Conservation (phyloP, 2,888 invertebrate genomes). For the Sycophila texana region DNA sequence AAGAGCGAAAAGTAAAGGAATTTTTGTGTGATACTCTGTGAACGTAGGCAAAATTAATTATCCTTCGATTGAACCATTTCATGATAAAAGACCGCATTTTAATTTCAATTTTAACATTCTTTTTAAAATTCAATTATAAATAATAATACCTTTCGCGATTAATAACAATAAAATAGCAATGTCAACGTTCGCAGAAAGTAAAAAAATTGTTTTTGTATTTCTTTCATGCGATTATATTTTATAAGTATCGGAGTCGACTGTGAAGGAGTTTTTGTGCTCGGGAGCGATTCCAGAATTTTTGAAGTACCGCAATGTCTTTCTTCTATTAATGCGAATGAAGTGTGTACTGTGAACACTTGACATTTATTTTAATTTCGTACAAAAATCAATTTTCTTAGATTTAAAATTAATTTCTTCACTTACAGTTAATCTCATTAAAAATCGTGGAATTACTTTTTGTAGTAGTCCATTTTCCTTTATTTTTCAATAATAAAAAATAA, state of each 20-base stretch:
- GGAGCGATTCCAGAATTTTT: slow-evolving; percentile 8
- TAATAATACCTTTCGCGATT: too few relatives aligned
- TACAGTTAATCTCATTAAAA: neutral
- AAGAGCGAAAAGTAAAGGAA: slow-evolving; percentile 30
- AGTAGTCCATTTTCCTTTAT: too few relatives aligned
- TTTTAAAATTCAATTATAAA: too few relatives aligned
- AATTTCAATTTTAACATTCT: too few relatives aligned
- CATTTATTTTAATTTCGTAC: neutral
- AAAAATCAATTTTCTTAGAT: neutral
- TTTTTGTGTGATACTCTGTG: slow-evolving; percentile 16
- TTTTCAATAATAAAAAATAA: neutral
- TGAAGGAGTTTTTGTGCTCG: slow-evolving; percentile 4
- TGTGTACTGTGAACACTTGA: neutral
- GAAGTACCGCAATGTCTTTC: slow-evolving; percentile 32
- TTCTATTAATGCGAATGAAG: slow-evolving; percentile 7
- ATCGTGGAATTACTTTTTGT: neutral
- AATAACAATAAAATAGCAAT: too few relatives aligned
- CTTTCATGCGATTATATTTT: neutral
- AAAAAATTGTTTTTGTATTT: neutral
- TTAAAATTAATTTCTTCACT: neutral
- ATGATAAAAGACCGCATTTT: too few relatives aligned
- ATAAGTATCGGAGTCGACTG: neutral
- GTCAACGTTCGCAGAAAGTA: too few relatives aligned
- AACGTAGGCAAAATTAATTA: slow-evolving; percentile 15
- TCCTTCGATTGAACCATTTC: neutral